Conservation (phyloP, 2,113 vertebrate species). For the Rhinopomastus cyanomelas region DNA sequence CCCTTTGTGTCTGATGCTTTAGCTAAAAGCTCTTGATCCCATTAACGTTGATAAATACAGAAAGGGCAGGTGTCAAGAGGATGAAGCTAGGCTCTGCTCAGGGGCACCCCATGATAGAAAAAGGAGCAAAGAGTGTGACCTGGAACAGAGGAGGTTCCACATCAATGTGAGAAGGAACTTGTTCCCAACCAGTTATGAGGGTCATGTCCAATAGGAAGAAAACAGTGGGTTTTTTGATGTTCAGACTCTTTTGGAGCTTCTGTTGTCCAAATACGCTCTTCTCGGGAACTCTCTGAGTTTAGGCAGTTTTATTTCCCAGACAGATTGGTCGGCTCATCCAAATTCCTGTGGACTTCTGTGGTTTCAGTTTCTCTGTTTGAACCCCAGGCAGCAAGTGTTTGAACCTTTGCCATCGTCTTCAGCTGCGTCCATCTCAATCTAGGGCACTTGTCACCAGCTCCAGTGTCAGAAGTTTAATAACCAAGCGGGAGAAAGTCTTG, state of each 20-base stretch:
- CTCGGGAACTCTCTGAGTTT: background rate
- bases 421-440: background rate
- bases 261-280: background rate
- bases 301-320: background rate
- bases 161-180: no score
- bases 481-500: background rate
- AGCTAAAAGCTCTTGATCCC: background rate
- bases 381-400: background rate
- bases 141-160: no score
- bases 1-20: no score
- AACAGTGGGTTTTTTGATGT: fast-evolving
- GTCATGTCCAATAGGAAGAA: background rate
- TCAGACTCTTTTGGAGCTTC: background rate
- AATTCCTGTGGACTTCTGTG: background rate
- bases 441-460: background rate
- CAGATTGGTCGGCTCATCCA: background rate
- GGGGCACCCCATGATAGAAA: no score
- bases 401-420: background rate
- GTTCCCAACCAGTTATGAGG: background rate
- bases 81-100: no score
- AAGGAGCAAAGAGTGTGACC: no score
- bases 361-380: background rate
- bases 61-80: no score
- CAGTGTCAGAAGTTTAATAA: conserved; percentile 15
- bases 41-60: no score